A percentile compares a stretch with the other conserved stretches of the same genome.
These are phyloP conservation scores for Triops cancriformis DNA, from an alignment of 1,140 invertebrate species.

Conservation along the genomic window DNA sequence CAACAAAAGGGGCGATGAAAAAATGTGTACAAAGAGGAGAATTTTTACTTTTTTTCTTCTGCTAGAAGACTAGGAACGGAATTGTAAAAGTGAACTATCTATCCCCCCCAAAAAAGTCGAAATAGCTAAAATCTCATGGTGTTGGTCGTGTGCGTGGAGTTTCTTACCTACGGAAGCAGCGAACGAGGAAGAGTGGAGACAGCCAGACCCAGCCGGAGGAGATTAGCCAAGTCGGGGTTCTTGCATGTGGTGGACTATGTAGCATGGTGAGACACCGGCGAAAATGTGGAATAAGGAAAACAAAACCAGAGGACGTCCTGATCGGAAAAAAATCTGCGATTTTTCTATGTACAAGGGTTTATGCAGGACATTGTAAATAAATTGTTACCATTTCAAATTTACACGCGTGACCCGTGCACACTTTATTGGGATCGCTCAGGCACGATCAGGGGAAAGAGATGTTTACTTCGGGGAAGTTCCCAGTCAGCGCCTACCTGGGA, in stretches of 20 bases:
- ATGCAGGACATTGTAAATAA: conserved; percentile 14
- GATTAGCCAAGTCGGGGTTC: conserved; percentile 3
- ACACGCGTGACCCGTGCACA: not conserved
- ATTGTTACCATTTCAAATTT: conserved; percentile 14
- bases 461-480: too few relatives aligned
- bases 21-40: not conserved
- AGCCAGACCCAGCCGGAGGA: not conserved
- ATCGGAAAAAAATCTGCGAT: not conserved
- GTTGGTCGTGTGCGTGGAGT: not conserved
- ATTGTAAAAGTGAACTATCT: not conserved
- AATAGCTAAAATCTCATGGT: conserved; percentile 11
- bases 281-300: not conserved
- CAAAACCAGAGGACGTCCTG: not conserved
- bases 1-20: not conserved
- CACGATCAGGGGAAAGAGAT: too few relatives aligned
- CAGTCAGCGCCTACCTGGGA: too few relatives aligned
- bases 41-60: not conserved
- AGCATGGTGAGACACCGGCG: not conserved
- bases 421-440: too few relatives aligned
- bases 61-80: not conserved
- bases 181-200: not conserved
- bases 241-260: not conserved
- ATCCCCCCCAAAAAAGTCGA: not conserved
- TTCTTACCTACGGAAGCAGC: not conserved
- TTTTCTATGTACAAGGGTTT: conserved; percentile 14